Evolutionary conservation across 2,113 vertebrate species (phyloP).

Genomic region (Phodopus roborovskii): DNA sequence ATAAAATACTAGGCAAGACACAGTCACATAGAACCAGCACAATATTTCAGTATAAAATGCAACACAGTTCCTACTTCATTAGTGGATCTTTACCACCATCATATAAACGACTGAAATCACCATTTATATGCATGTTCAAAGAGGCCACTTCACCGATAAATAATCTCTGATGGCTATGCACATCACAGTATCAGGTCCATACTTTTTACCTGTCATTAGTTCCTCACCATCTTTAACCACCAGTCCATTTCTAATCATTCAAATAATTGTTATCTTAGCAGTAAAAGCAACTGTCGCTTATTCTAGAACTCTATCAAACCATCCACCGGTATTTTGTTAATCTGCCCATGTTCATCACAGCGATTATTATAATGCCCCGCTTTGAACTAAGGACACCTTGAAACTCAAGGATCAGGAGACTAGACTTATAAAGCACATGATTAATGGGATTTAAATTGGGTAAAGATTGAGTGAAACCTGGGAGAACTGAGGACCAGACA

Average conservation of each 20-base stretch:
- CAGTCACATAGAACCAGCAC: neutral
- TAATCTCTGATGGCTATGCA: neutral
- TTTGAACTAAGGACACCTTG: neutral
- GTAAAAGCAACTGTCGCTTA: neutral
- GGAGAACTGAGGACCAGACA: neutral
- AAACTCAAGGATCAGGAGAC: neutral
- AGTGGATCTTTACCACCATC: neutral
- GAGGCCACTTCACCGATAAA: neutral
- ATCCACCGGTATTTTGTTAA: neutral
- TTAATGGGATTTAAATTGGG: neutral
- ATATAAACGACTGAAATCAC: neutral
- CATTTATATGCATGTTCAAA: neutral
- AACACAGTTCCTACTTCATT: neutral
- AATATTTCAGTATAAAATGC: neutral
- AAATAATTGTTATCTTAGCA: neutral
- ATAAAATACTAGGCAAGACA: constrained; percentile 45
- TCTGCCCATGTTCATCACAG: neutral
- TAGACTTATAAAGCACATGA: neutral
- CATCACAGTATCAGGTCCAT: neutral
- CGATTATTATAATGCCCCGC: neutral
- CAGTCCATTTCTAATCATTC: neutral
- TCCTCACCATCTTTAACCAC: neutral
- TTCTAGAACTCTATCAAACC: neutral
- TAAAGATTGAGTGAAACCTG: neutral
- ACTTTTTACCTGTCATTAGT: constrained; percentile 4